A percentile compares a stretch with the other conserved stretches of the same genome.
These are phyloP conservation scores for Scytalopus superciliaris DNA, from an alignment of 2,113 vertebrate genomes.

Conservation along the genomic window DNA sequence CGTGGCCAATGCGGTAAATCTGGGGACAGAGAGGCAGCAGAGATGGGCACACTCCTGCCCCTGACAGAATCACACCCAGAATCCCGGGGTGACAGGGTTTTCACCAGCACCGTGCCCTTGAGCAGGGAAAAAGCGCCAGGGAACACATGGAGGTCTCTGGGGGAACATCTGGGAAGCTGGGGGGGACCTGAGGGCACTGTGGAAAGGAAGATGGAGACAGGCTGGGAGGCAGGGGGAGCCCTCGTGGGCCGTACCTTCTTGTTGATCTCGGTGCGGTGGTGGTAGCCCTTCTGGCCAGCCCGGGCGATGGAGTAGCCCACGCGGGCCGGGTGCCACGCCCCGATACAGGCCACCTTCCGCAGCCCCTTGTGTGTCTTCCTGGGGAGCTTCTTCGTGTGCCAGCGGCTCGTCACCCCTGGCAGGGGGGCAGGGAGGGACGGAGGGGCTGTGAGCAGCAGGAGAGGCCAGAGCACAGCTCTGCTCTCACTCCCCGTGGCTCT, in stretches of 20 bases:
- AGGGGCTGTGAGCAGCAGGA: not conserved
- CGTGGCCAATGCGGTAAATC: constrained; percentile 78
- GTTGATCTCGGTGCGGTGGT: constrained; percentile 83
- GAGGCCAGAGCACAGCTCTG: not conserved
- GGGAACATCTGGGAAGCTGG: not conserved
- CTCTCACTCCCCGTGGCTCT: not conserved
- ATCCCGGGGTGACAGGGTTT: rapidly evolving
- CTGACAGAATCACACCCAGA: not conserved
- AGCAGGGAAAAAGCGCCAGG: not conserved
- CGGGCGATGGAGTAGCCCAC: constrained; percentile 82
- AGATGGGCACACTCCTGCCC: not conserved
- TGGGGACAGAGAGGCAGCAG: not conserved
- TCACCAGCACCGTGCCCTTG: not conserved
- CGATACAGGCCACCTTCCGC: constrained; percentile 82
- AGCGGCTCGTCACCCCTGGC: constrained; percentile 81
- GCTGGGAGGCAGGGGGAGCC: not conserved
- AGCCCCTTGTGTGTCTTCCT: constrained; percentile 83
- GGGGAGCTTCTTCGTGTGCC: constrained; percentile 83
- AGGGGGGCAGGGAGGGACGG: not conserved
- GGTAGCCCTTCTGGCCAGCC: constrained; percentile 84
- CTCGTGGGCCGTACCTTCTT: constrained; percentile 70
- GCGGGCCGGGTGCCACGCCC: constrained; percentile 82
- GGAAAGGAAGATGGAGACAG: not conserved
- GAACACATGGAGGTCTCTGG: not conserved
- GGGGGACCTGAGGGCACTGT: rapidly evolving